These are phyloP conservation scores for Pentalonia nigronervosa DNA, from an alignment of 1,140 invertebrate genomes.

Conservation along the genomic window DNA sequence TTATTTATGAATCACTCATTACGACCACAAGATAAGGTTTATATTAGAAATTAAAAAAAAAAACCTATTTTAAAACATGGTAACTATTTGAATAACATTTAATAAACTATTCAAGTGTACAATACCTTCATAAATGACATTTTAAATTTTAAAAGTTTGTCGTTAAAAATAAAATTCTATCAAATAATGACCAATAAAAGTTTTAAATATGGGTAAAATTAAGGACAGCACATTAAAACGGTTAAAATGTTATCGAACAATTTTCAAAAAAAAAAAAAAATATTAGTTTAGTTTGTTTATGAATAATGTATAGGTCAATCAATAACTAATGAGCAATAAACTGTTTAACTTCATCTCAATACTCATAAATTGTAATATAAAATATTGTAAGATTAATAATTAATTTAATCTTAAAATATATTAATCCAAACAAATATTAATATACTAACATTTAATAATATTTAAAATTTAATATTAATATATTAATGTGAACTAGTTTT, in stretches of 20 bases:
- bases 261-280: too few relatives aligned
- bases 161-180: neutral
- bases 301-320: neutral
- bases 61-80: neutral
- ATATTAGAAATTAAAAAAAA: neutral
- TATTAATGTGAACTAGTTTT: neutral
- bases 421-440: neutral
- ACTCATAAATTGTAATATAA: neutral
- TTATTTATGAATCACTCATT: neutral
- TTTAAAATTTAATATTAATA: neutral
- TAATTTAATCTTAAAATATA: slow-evolving; percentile 2
- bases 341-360: neutral
- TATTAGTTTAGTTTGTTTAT: too few relatives aligned
- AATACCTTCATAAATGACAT: neutral
- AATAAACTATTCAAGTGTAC: neutral
- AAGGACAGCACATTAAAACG: neutral
- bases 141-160: neutral
- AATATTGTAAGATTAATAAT: neutral
- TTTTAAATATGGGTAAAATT: neutral
- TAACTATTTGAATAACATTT: neutral
- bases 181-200: neutral
- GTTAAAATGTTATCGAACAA: too few relatives aligned
- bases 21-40: neutral
- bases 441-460: too few relatives aligned
- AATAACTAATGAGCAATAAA: neutral